These are phyloP conservation scores for Tethea ocularis DNA, from an alignment of 2,888 invertebrate genomes.

Conservation along the genomic window DNA sequence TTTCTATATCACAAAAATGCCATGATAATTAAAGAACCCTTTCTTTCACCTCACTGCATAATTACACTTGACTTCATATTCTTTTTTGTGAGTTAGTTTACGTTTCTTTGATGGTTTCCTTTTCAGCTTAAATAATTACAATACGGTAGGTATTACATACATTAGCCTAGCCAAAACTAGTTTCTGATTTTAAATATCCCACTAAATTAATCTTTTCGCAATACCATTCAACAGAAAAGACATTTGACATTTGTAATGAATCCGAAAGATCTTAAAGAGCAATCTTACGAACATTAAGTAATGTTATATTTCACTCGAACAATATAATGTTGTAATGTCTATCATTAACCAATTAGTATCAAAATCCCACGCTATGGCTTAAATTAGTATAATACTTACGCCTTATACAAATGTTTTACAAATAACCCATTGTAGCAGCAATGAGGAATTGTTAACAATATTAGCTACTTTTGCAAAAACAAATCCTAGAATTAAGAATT, in stretches of 20 bases:
- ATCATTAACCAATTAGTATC: constrained; percentile 40
- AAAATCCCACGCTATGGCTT: constrained; percentile 37
- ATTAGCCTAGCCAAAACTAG: too few relatives aligned
- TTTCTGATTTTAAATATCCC: too few relatives aligned
- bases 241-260: constrained; percentile 21
- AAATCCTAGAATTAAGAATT: not conserved
- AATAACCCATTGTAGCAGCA: constrained; percentile 16
- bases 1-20: too few relatives aligned
- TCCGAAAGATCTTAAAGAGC: constrained; percentile 19
- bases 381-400: constrained; percentile 8
- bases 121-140: not conserved
- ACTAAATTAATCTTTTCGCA: not conserved
- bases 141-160: not conserved
- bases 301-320: constrained; percentile 34
- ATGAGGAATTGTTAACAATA: not conserved
- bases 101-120: not conserved
- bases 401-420: constrained; percentile 15
- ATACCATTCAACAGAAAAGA: not conserved
- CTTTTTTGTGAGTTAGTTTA: not conserved
- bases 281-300: constrained; percentile 9
- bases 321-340: constrained; percentile 37
- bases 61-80: not conserved
- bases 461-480: not conserved
- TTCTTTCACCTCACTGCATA: not conserved
- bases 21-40: too few relatives aligned